Evolutionary conservation across 2,113 vertebrate genomes (phyloP).

Genomic region (Burhinus oedicnemus): DNA sequence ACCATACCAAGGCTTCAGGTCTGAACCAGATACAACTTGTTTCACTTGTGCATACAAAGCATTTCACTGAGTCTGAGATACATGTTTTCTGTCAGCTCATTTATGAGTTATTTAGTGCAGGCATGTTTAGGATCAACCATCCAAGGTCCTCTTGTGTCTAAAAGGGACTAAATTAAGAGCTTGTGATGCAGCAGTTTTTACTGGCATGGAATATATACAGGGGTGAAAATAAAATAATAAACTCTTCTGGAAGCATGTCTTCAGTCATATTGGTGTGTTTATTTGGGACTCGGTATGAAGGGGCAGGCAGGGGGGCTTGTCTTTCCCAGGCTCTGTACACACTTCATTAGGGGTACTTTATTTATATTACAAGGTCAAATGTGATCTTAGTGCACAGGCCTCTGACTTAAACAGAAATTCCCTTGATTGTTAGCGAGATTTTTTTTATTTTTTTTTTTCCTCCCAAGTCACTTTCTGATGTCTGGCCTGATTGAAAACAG

Average conservation of each 20-base stretch:
- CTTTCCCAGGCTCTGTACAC: conserved; percentile 52
- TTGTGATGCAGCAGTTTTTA: conserved; percentile 58
- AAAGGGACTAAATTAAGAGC: conserved; percentile 48
- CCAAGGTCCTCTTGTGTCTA: background rate
- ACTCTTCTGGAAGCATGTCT: conserved; percentile 28
- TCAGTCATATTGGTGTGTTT: conserved; percentile 46
- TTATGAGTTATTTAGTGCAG: background rate
- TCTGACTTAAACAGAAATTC: conserved; percentile 39
- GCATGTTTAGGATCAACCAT: background rate
- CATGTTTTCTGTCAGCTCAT: background rate
- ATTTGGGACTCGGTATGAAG: conserved; percentile 22
- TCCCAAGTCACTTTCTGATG: conserved; percentile 6
- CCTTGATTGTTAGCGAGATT: conserved; percentile 35
- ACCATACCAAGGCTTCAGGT: background rate
- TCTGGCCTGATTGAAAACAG: conserved; percentile 55
- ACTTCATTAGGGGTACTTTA: conserved; percentile 64
- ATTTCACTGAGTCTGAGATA: conserved; percentile 28
- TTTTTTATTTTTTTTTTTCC: background rate
- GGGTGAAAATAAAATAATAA: conserved; percentile 61
- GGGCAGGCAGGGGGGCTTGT: background rate
- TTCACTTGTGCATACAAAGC: conserved; percentile 9
- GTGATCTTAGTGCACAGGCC: conserved; percentile 36
- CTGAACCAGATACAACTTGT: conserved; percentile 15
- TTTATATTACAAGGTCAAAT: conserved; percentile 67
- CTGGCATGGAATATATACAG: conserved; percentile 32